These are phyloP conservation scores for Yponomeuta evonymella DNA, from an alignment of 2,888 invertebrate genomes.

Conservation along the genomic window DNA sequence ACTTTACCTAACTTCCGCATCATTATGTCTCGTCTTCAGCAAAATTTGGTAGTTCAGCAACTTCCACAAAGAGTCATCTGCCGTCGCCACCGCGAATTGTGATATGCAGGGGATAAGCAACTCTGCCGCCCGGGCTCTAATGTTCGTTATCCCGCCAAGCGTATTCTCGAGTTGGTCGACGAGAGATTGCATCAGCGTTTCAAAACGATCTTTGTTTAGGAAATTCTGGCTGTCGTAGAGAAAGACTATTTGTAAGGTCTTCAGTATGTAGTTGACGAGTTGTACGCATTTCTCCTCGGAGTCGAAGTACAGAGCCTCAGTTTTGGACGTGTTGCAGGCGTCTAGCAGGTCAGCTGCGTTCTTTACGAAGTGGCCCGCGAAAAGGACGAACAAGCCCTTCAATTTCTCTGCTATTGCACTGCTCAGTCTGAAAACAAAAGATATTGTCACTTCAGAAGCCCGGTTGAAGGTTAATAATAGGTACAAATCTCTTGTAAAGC, in stretches of 20 bases:
- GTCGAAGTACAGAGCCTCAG: constrained; percentile 67
- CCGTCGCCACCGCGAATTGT: constrained; percentile 87
- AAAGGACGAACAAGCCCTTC: constrained; percentile 92
- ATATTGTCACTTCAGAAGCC: not conserved
- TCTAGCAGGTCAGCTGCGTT: constrained; percentile 86
- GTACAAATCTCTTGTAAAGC: not conserved
- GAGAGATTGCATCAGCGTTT: constrained; percentile 88
- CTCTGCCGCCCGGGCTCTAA: constrained; percentile 76
- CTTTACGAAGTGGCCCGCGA: constrained; percentile 89
- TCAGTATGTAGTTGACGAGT: constrained; percentile 82
- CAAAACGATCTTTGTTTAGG: constrained; percentile 89
- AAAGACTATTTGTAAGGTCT: constrained; percentile 86
- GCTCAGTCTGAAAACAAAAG: constrained; percentile 75
- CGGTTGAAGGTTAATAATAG: not conserved
- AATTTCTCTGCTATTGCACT: constrained; percentile 86
- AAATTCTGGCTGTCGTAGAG: constrained; percentile 89
- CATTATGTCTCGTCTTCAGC: constrained; percentile 88
- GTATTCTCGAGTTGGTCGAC: constrained; percentile 92
- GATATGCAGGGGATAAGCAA: constrained; percentile 87
- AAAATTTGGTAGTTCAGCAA: constrained; percentile 92
- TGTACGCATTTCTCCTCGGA: constrained; percentile 75
- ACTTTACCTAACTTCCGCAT: constrained; percentile 79
- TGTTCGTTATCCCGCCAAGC: constrained; percentile 76
- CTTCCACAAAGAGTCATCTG: constrained; percentile 93
- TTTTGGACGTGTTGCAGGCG: constrained; percentile 79